These are phyloP conservation scores for Endotricha flammealis DNA, from an alignment of 2,888 invertebrate genomes.

Conservation along the genomic window DNA sequence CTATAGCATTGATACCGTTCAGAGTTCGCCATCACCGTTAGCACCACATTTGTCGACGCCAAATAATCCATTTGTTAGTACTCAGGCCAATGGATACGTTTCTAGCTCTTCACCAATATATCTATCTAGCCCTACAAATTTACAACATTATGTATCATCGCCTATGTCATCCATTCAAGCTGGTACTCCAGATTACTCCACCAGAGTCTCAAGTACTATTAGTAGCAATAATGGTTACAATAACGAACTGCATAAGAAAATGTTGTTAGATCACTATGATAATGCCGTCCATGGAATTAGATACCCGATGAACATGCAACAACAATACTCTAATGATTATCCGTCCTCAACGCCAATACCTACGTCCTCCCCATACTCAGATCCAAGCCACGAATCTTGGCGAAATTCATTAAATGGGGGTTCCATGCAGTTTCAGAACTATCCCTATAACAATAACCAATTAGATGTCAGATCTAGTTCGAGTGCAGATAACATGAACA, in stretches of 20 bases:
- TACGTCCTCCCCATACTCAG: constrained; percentile 48
- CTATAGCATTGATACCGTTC: constrained; percentile 42
- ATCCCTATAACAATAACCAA: constrained; percentile 38
- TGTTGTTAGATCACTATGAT: constrained; percentile 66
- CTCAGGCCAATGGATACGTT: constrained; percentile 53
- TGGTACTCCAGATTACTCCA: constrained; percentile 50
- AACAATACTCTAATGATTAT: constrained; percentile 55
- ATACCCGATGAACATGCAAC: constrained; percentile 47
- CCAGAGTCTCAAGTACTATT: constrained; percentile 45
- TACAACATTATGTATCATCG: constrained; percentile 61
- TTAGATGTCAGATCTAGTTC: constrained; percentile 40
- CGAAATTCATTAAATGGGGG: constrained; percentile 44
- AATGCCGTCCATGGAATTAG: constrained; percentile 61
- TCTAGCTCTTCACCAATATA: constrained; percentile 64
- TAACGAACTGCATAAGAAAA: constrained; percentile 47
- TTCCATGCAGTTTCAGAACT: constrained; percentile 46
- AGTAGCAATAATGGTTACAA: constrained; percentile 47
- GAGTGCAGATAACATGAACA: constrained; percentile 38
- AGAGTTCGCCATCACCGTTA: constrained; percentile 58
- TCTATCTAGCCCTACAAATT: constrained; percentile 57
- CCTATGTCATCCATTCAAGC: constrained; percentile 55
- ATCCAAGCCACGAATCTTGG: constrained; percentile 48
- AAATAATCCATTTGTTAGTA: constrained; percentile 53
- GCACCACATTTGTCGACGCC: constrained; percentile 55
- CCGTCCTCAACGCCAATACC: constrained; percentile 50